Evolutionary conservation across 1,140 invertebrate genomes (phyloP), one percentile per base, ranked within the genome.

Genomic region (Argopecten irradians): DNA sequence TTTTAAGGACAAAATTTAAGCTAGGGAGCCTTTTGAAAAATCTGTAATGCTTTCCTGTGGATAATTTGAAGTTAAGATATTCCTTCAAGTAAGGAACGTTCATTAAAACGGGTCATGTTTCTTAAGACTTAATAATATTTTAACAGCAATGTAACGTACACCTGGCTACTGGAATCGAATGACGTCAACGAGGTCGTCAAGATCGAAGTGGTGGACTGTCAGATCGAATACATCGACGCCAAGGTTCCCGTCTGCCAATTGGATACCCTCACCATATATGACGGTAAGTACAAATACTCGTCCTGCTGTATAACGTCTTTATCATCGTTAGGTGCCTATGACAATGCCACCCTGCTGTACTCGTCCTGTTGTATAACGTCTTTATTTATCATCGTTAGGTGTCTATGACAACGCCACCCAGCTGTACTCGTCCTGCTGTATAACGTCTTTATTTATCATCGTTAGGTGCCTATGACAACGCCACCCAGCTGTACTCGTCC

Each of bases 161-260:
- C 84, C 0, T 88, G 87, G 87, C 16, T 88, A 19, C 84, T 88
- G 36, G 43, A 83, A 35, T 88, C 87, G 2, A 19, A 19, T 14
- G 43, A 28, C 33, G 11, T 16, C 3, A 88, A 28, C 8, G 87
- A 88, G 43, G 36, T 88, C 32, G 84, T 88, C 0, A 88, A 88
- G 2, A 85, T 88, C 19, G 43, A 71, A 35, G 43, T 88, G 7
- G 46, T 35, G 8, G 87, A 88, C 33, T 88, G 87, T 34, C 43
- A 41, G 28, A 55, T 88, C 9, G 87, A 88, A 34, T 88, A 88
- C 41, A 16, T 88, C 14, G 9, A 41, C 32, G 87, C 43, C 16
- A 88, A 88, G 22, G 35, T 88, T 35, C 84, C 87, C 32, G 32
- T 46, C 35, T 88, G 87, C 85, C 87, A 88, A 34, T 14, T 88